Evolutionary conservation across 1,140 invertebrate species (phyloP).

Genomic region (Venturia canescens): DNA sequence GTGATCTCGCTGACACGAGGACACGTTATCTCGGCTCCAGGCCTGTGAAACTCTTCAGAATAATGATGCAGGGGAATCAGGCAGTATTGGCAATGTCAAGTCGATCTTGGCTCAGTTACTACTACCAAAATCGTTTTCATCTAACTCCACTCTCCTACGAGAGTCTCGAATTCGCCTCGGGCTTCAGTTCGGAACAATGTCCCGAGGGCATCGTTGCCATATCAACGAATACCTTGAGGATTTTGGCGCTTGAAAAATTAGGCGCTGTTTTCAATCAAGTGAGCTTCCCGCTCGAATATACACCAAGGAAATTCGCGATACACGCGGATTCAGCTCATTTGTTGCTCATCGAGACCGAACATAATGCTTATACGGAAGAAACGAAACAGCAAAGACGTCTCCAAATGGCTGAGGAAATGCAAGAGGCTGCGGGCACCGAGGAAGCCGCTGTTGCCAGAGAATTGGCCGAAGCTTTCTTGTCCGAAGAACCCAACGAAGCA

Average conservation of each 20-base stretch:
- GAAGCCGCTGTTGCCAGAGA: conserved; percentile 96
- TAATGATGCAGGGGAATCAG: conserved; percentile 96
- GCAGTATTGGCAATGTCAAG: conserved; percentile 98
- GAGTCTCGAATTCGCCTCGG: conserved; percentile 97
- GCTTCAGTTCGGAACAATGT: conserved; percentile 99
- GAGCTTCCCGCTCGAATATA: conserved; percentile 94
- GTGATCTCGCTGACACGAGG: conserved; percentile 97
- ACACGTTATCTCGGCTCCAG: conserved; percentile 96
- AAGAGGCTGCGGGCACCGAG: conserved; percentile 96
- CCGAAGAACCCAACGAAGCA: conserved; percentile 95
- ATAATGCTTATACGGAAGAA: conserved; percentile 98
- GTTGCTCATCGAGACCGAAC: conserved; percentile 97
- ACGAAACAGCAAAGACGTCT: conserved; percentile 94
- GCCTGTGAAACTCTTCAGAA: conserved; percentile 97
- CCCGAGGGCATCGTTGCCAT: conserved; percentile 99
- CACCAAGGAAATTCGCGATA: conserved; percentile 96
- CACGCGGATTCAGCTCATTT: conserved; percentile 96
- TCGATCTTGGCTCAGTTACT: conserved; percentile 98
- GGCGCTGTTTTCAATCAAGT: conserved; percentile 99
- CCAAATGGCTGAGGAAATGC: conserved; percentile 95
- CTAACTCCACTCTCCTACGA: conserved; percentile 97
- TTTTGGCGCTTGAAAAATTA: conserved; percentile 98
- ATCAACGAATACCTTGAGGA: conserved; percentile 97
- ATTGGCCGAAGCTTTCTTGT: conserved; percentile 97
- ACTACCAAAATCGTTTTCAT: conserved; percentile 98